phyloP scores from a whole-genome alignment of 2,113 vertebrate genomes.

The Accipiter cooperii region DNA sequence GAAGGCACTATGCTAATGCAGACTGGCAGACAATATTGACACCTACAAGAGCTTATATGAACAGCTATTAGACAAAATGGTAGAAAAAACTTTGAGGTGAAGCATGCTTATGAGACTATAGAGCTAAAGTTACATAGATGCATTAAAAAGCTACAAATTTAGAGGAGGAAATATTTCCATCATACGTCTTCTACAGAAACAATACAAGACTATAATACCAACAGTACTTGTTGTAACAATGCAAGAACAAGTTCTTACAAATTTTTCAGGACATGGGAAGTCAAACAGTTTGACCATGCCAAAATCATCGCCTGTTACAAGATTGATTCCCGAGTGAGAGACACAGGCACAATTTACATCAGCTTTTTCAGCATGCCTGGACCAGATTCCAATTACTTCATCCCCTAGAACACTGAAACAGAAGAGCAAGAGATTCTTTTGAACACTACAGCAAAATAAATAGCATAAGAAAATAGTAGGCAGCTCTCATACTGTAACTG shows the following conservation, averaged over 20 bases:
- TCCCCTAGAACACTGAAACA: constrained; percentile 87
- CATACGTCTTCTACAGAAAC: not conserved
- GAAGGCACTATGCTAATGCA: not conserved
- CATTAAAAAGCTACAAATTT: not conserved
- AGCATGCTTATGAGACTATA: fast-evolving
- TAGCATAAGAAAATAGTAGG: not conserved
- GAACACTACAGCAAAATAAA: not conserved
- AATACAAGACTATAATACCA: not conserved
- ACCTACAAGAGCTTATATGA: not conserved
- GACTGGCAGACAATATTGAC: not conserved
- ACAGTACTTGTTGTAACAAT: not conserved
- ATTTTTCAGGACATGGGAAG: constrained; percentile 97
- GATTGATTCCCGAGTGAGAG: constrained; percentile 95
- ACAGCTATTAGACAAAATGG: not conserved
- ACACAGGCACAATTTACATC: constrained; percentile 96
- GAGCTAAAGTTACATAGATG: not conserved
- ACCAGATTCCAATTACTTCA: constrained; percentile 97
- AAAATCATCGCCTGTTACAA: constrained; percentile 95
- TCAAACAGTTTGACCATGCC: constrained; percentile 99
- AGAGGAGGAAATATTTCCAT: not conserved
- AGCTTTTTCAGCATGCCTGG: constrained; percentile 91
- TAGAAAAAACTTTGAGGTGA: not conserved
- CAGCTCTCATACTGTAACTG: not conserved
- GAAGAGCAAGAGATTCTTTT: not conserved
- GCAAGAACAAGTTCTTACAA: constrained; percentile 81